These are phyloP conservation scores for Mimachlamys varia DNA, from an alignment of 2,888 invertebrate species.

Conservation along the genomic window DNA sequence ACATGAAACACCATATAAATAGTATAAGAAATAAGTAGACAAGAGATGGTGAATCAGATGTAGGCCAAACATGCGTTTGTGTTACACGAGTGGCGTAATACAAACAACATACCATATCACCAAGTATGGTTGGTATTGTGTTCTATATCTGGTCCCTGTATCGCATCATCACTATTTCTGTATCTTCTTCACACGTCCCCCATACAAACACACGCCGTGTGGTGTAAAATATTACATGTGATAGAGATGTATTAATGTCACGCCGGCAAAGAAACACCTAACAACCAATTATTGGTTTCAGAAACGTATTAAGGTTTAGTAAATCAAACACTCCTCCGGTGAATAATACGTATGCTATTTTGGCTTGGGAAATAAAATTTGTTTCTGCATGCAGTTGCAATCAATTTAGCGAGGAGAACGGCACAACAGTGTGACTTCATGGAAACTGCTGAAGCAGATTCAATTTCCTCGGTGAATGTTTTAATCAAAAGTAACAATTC, in stretches of 20 bases:
- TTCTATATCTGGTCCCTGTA: not conserved
- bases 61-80: no score
- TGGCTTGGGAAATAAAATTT: not conserved
- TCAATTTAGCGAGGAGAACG: not conserved
- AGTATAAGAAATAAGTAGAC: not conserved
- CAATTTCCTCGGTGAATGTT: not conserved
- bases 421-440: not conserved
- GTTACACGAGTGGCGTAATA: not conserved
- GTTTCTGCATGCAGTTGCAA: not conserved
- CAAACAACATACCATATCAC: not conserved
- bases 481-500: constrained; percentile 15
- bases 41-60: not conserved
- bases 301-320: not conserved
- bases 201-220: not conserved
- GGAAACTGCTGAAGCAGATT: not conserved
- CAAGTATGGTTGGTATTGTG: not conserved
- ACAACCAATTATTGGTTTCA: not conserved
- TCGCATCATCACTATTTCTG: not conserved
- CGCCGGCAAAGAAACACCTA: not conserved
- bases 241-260: not conserved
- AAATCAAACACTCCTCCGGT: not conserved
- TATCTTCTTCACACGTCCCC: not conserved
- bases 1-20: no score
- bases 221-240: not conserved
- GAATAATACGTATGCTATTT: not conserved